Conservation (phyloP, 2,113 vertebrate genomes). For the Kryptolebias marmoratus region DNA sequence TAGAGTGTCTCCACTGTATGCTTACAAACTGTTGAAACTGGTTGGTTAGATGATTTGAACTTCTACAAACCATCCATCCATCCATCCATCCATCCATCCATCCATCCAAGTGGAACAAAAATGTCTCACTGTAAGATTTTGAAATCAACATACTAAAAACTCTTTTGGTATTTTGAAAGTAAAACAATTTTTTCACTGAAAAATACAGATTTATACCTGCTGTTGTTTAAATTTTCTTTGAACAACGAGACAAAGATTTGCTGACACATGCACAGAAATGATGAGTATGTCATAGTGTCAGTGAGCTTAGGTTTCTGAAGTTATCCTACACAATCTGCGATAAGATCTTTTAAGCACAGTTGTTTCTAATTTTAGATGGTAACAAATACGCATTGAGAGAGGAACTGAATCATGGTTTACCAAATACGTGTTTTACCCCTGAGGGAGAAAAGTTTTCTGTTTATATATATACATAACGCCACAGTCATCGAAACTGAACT, state of each 20-base stretch:
- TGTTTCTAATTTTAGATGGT: background rate
- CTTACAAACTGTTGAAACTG: no score
- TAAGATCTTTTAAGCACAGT: slow-evolving; percentile 37
- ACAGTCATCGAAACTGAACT: background rate
- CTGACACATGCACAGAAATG: background rate
- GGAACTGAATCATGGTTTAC: slow-evolving; percentile 3
- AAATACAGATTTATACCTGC: no score
- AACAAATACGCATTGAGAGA: slow-evolving; percentile 5
- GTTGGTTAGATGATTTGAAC: no score
- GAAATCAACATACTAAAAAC: no score
- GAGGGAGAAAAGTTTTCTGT: background rate
- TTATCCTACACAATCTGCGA: background rate
- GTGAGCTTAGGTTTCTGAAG: slow-evolving; percentile 10
- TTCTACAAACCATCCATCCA: no score
- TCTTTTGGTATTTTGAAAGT: no score
- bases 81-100: no score
- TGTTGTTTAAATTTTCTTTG: no score
- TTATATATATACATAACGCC: background rate
- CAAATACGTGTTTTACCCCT: background rate
- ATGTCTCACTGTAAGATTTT: no score
- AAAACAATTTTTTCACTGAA: no score
- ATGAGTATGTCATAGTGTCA: slow-evolving; percentile 25
- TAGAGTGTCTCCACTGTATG: no score
- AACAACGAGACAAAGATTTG: background rate
- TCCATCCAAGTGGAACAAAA: no score